Base-by-base conservation (phyloP, 2,113 vertebrate genomes). In the Synodontis membranacea region DNA sequence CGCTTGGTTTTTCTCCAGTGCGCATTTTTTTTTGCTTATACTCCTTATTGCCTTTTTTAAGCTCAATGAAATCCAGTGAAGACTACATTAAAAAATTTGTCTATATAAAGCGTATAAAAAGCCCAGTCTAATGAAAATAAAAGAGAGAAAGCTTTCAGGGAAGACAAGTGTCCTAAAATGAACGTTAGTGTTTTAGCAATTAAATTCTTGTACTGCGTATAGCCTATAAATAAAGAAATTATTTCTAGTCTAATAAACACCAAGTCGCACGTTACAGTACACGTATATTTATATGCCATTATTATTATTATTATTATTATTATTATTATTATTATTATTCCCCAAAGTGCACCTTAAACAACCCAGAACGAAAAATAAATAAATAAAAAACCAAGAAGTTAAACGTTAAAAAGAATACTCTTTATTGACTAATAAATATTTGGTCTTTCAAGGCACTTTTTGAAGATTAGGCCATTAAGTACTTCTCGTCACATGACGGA, bases 371-470 rank as follows among this genome's bases (percentile, higher is more conserved):
- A 46, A 66, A 82, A 81, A 86, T 15, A 9, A 87, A n/a, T n/a
- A 50, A 48, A 74, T 5, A 74, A 56, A 82, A 62, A 50, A 46
- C 15, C 37, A 84, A 39, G 72, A 48, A 8, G 3, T 58, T 88
- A 74, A 56, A 84, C 14, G 74, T 89, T 87, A 62, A 79, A 89
- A 90, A 89, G 84, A 86, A 89, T 88, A 85, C 58, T 85, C 86
- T 87, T 89, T 90, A 84, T 90, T 89, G 60, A 89, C 89, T 91
- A 90, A 91, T 89, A 90, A 90, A 90, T 91, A 90, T 91, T 91
- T 91, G 90, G 90, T 91, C 83, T 89, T 84, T 91, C 84, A 89
- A 91, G 88, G 90, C 89, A 90, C 90, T 89, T 91, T 87, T 42
- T 25, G 58, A 89, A 88, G 84, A 86, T 87, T 83, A 91, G 87